These are phyloP conservation scores for Sebastes fasciatus DNA, from an alignment of 2,113 vertebrate genomes.

Conservation along the genomic window DNA sequence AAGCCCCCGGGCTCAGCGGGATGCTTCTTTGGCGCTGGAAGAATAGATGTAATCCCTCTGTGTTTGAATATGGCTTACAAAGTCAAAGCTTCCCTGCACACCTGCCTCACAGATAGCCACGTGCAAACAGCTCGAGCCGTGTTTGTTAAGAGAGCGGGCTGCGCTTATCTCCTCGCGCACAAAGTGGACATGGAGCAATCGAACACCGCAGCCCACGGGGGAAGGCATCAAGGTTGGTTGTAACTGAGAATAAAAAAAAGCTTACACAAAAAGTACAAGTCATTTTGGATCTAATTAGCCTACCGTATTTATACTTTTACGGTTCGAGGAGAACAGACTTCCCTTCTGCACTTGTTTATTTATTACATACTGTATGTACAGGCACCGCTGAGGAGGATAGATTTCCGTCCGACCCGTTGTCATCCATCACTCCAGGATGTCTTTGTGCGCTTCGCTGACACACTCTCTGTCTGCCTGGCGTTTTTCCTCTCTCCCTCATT, in stretches of 20 bases:
- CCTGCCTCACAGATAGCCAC: constrained; percentile 60
- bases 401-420: constrained; percentile 1
- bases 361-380: neutral
- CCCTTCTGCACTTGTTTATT: neutral
- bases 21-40: constrained; percentile 52
- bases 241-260: constrained; percentile 29
- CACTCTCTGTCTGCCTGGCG: neutral
- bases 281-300: neutral
- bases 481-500: constrained; percentile 10
- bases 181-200: constrained; percentile 31
- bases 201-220: neutral
- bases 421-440: constrained; percentile 54
- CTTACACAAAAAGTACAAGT: neutral
- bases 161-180: constrained; percentile 58
- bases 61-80: constrained; percentile 73
- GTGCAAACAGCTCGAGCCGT: constrained; percentile 46
- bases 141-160: constrained; percentile 13
- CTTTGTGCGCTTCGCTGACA: constrained; percentile 14
- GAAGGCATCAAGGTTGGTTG: constrained; percentile 12
- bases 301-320: neutral
- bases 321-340: neutral
- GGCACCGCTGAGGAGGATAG: constrained; percentile 1
- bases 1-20: constrained; percentile 32
- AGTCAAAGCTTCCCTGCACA: constrained; percentile 59
- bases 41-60: constrained; percentile 72